These are phyloP conservation scores for Nibea albiflora DNA, from an alignment of 2,113 vertebrate genomes.

Conservation along the genomic window DNA sequence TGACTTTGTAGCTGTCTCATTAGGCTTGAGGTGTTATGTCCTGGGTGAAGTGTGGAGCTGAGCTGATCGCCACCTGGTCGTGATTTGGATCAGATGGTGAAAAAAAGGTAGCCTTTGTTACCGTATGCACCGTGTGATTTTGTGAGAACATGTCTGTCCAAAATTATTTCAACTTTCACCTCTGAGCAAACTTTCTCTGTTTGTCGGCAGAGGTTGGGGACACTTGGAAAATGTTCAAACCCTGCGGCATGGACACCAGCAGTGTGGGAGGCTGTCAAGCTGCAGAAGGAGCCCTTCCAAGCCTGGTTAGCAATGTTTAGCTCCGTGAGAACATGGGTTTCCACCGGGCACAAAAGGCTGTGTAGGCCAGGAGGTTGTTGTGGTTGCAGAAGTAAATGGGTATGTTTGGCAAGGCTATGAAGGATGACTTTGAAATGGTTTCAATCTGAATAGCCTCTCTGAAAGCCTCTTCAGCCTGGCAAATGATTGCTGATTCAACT, in stretches of 20 bases:
- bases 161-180: conserved; percentile 18
- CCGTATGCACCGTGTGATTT: not conserved
- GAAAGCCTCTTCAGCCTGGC: not conserved
- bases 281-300: conserved; percentile 38
- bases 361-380: conserved; percentile 13
- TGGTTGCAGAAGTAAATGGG: not conserved
- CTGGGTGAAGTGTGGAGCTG: conserved; percentile 49
- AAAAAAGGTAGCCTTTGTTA: not conserved
- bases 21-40: conserved; percentile 70
- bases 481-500: conserved; percentile 9
- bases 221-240: conserved; percentile 22
- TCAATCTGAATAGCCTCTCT: conserved; percentile 3
- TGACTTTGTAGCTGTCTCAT: conserved; percentile 73
- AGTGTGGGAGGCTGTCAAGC: conserved; percentile 25
- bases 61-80: conserved; percentile 61
- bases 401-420: conserved; percentile 11
- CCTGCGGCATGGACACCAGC: conserved; percentile 24
- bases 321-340: conserved; percentile 14
- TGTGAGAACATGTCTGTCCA: conserved; percentile 6
- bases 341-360: conserved; percentile 8
- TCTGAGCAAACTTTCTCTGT: not conserved
- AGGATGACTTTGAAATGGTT: conserved; percentile 31
- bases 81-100: conserved; percentile 47
- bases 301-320: not conserved
- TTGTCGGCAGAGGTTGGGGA: not conserved